phyloP scores from a whole-genome alignment of 2,888 invertebrate species.

The Poecilus cupreus region DNA sequence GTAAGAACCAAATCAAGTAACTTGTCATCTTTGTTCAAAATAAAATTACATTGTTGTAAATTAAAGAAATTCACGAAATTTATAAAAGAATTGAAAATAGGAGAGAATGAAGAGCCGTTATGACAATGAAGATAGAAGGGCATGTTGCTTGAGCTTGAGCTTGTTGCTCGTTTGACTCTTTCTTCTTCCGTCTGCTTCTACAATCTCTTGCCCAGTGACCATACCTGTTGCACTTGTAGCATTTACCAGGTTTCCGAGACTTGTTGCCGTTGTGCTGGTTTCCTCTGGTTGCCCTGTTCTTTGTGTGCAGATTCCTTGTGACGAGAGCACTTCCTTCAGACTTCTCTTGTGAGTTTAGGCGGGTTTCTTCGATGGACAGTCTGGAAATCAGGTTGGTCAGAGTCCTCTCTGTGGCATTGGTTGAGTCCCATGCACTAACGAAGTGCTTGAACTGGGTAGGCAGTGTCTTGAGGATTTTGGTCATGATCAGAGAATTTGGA shows the following conservation, averaged over 20 bases:
- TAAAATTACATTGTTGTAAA: too few species aligned
- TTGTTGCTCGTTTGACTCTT: background rate
- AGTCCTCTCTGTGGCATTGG: background rate
- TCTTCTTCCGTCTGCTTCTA: background rate
- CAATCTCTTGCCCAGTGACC: background rate
- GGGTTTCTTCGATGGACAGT: background rate
- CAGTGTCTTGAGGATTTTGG: background rate
- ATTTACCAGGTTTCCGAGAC: constrained; percentile 52
- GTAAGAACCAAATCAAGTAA: too few species aligned
- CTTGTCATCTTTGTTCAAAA: too few species aligned
- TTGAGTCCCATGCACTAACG: constrained; percentile 2
- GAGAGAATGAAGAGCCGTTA: too few species aligned
- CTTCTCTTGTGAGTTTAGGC: background rate
- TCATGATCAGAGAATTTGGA: background rate
- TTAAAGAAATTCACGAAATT: too few species aligned
- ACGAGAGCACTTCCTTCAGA: background rate
- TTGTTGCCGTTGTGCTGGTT: too few species aligned
- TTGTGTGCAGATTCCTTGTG: background rate
- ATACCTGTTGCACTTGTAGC: background rate
- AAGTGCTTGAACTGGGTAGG: background rate
- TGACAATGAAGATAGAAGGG: too few species aligned
- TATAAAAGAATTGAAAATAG: too few species aligned
- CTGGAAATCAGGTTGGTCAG: background rate
- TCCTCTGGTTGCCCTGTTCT: background rate
- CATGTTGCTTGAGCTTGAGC: too few species aligned